phyloP scores from a whole-genome alignment of 2,113 vertebrate species.

The sheep (Ovis aries) region ARS-UI_Ramb_v3.0 NC_056070.1:53780501-53781000 shows the following conservation, averaged over 20 bases:
- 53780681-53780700: background rate
- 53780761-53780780: rapidly evolving
- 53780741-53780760: rapidly evolving
- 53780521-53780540: background rate
- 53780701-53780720: background rate
- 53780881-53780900: background rate
- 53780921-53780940: background rate
- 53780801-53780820: background rate
- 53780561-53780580: background rate
- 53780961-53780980: background rate
- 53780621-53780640: background rate
- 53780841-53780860: background rate
- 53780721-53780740: rapidly evolving
- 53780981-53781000: background rate
- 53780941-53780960: background rate
- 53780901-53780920: background rate
- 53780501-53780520: background rate
- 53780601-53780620: background rate
- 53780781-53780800: background rate
- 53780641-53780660: rapidly evolving
- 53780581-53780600: no score
- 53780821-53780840: background rate
- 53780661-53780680: background rate
- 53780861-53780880: background rate
- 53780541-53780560: background rate